Evolutionary conservation across 2,888 invertebrate genomes (phyloP), one percentile per base, ranked within the genome.

Genomic region (Charanyca ferruginea): DNA sequence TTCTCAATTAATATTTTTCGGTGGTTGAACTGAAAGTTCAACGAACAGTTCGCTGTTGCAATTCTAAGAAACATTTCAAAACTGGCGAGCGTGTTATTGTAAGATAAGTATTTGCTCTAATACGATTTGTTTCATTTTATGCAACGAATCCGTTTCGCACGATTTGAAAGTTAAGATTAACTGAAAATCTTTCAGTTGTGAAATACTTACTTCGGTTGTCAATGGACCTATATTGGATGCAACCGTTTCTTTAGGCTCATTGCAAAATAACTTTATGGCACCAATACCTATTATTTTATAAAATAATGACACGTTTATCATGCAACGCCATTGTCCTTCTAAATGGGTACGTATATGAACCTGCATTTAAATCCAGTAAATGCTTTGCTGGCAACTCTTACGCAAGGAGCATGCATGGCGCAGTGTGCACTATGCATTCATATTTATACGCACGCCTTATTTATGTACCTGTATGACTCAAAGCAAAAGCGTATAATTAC

Each of bases 91-190:
- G 53, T 73, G 47, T 63, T 67, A 67, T 55, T 53, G 45, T 61
- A 54, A 76, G 48, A 59, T 57, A n/a, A n/a, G n/a, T n/a, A 58
- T 66, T 69, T 66, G 52, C 47, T 77, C 28, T 55, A 58, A 72
- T 67, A 66, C 66, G 41, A 82, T 82, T 82, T 64, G 68, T 72
- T 77, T 58, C 76, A 67, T 71, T 82, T 81, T 75, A 83, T 80
- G 77, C 80, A 83, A 80, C 77, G 63, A 77, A 77, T 85, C 73
- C 53, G 85, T 83, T 84, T 83, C 68, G 81, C 83, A 83, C 85
- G 85, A 83, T 67, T 83, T 66, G 62, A 66, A 80, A 77, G 73
- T 73, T 66, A 55, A 32, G 20, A 38, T 45, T 18, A 23, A 73
- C 38, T 22, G 48, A 59, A 71, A 72, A 70, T 61, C 16, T 51